Base-by-base conservation (phyloP, 1,140 invertebrate genomes). In the Amphibalanus amphitrite region DNA sequence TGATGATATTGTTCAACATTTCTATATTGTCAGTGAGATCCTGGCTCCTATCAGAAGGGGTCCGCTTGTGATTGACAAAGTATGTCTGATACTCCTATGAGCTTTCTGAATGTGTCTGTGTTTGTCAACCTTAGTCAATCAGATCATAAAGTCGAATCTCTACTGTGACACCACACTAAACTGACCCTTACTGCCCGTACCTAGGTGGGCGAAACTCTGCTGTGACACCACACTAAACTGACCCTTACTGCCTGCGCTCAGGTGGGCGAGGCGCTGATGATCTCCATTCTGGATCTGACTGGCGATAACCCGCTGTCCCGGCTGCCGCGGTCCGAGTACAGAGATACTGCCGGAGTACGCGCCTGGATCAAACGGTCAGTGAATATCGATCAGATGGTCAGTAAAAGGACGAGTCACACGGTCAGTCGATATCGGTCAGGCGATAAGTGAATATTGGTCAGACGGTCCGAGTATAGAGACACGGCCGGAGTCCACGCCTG, bases 251-350 rank as follows among this genome's bases (percentile, higher is more conserved):
- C 4, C 33, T 6, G 4, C 33, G 47, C 10, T 26, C 28, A 67
- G 65, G 65, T 91, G 88, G 92, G 92, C 15, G 85, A 85, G 76
- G 88, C 90, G 1, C 80, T 94, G 74, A 89, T 90, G 70, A 85
- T 89, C 69, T 90, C 91, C 3, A 88, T 93, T 71, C 80, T 94
- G 70, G 92, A 95, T 81, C 80, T 92, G 74, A 89, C 85, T 29
- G 88, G 65, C 8, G 86, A 68, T 28, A 92, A 93, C 82, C 90
- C 90, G 1, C 88, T 89, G 79, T 90, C 89, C 68, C 84, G 91
- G 68, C 79, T 94, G 69, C 85, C 86, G 38, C 85, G 86, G 77
- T 92, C 90, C 30, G 89, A 92, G 79, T 90, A 89, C 80, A 85
- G 86, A 76, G 87, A 84, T 73, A 77, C 93, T 69, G 80, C 82